phyloP scores from a whole-genome alignment of 1,140 invertebrate genomes.

The Sinella curviseta region DNA sequence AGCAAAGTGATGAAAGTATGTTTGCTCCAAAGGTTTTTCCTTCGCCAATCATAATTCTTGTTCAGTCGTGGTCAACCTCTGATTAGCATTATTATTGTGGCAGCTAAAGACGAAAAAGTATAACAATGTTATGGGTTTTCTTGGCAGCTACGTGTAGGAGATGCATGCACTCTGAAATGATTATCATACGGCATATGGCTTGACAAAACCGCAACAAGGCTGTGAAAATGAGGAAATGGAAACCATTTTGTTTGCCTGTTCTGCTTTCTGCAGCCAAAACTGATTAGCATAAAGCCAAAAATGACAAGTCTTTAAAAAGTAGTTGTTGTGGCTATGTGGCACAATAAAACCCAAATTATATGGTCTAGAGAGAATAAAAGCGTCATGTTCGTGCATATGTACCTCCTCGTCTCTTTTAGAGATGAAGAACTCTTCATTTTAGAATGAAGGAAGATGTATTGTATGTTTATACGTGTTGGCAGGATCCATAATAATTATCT shows the following conservation, averaged over 20 bases:
- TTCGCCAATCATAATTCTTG: not conserved
- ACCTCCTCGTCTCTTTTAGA: not conserved
- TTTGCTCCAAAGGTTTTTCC: not conserved
- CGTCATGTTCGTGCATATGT: not conserved
- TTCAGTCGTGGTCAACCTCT: constrained; percentile 4
- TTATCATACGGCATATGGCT: not conserved
- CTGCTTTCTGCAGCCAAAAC: constrained; percentile 1
- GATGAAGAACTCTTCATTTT: not conserved
- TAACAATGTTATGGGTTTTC: too few relatives aligned
- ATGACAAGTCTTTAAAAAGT: not conserved
- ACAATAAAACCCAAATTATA: not conserved
- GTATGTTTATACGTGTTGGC: not conserved
- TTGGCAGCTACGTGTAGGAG: not conserved
- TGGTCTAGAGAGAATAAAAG: not conserved
- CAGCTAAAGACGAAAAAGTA: not conserved
- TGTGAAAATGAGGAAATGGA: constrained; percentile 10
- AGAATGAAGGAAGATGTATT: not conserved
- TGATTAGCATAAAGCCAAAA: constrained; percentile 19
- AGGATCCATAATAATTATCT: constrained; percentile 6
- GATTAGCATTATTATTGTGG: constrained; percentile 6
- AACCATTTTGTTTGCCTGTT: not conserved
- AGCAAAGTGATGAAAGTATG: not conserved
- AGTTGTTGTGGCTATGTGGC: not conserved
- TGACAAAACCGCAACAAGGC: constrained; percentile 4
- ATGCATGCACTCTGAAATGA: not conserved